Conservation (phyloP, 2,113 vertebrate genomes). For the Melanerpes aurifrons region DNA sequence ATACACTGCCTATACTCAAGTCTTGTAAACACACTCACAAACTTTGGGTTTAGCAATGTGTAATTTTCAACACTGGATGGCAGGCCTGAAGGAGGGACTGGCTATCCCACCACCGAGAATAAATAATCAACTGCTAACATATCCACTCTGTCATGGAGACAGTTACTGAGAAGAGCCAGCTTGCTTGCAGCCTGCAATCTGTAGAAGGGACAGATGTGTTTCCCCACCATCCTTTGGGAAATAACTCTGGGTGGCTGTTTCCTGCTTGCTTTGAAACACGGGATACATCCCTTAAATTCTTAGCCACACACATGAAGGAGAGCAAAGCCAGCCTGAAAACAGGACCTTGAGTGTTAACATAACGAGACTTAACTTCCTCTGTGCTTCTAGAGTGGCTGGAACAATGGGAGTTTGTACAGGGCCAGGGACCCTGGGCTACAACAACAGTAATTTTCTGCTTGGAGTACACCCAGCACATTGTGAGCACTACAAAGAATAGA, state of each 20-base stretch:
- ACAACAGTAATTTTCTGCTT: slow-evolving; percentile 59
- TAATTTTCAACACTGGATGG: neutral
- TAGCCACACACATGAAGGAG: neutral
- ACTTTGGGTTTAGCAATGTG: neutral
- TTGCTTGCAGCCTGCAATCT: neutral
- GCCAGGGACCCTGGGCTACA: slow-evolving; percentile 13
- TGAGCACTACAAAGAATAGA: slow-evolving; percentile 26
- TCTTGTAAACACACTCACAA: neutral
- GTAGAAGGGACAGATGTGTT: neutral
- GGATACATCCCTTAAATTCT: neutral
- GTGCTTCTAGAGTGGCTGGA: neutral
- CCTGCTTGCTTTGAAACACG: neutral
- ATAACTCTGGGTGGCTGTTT: neutral
- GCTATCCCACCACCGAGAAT: neutral
- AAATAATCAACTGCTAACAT: neutral
- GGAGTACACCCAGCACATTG: slow-evolving; percentile 45
- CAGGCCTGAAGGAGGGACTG: accelerated
- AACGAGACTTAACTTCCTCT: slow-evolving; percentile 37
- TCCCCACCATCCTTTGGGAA: neutral
- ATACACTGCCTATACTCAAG: neutral
- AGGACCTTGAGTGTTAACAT: slow-evolving; percentile 8
- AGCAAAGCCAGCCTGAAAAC: neutral
- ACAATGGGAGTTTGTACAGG: slow-evolving; percentile 28
- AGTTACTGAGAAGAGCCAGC: neutral
- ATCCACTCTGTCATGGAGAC: neutral